Base-by-base conservation (phyloP, 1,140 invertebrate genomes). In the Zaprionus camerounensis region DNA sequence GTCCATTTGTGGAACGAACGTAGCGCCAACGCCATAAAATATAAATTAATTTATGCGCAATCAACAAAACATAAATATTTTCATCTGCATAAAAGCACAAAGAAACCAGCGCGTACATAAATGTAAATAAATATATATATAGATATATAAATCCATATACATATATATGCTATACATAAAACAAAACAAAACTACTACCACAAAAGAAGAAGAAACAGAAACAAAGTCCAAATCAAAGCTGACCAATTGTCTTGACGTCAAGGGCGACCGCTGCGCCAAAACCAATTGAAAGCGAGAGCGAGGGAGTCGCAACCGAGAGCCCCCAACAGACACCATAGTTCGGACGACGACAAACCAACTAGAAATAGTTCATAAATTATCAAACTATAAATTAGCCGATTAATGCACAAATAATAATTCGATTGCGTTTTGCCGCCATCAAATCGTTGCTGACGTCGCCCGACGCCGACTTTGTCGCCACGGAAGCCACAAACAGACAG, bases 1-100 rank as follows among this genome's bases (percentile, higher is more conserved):
- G 87, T 81, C 84, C 84, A 90, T 90, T 88, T 90, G 85, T 90
- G 85, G 84, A 88, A 72, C 70, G 76, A 87, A 88, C 71, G 74
- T 79, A 88, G 85, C 85, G 84, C 84, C 85, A 88, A 90, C 85
- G 85, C 85, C 79, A 90, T 90, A 90, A 90, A 90, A 90, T 90
- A 90, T 90, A 90, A 90, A 90, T 90, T 90, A 90, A 90, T 90
- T 90, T 90, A 90, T 90, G 85, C 85, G 85, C 86, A 90, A 90
- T 90, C 85, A 90, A 90, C 85, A 90, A 90, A 90, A 90, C 85
- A 90, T 90, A 90, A 90, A 90, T 90, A 90, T 90, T 90, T 90
- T 90, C 85, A 90, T 90, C 86, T 90, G 85, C 85, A 90, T 90
- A 90, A 86, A 86, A 86, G 65, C 82, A 86, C 82, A 86, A 80